phyloP scores from a whole-genome alignment of 1,140 invertebrate species.

The Zaprionus lachaisei region DNA sequence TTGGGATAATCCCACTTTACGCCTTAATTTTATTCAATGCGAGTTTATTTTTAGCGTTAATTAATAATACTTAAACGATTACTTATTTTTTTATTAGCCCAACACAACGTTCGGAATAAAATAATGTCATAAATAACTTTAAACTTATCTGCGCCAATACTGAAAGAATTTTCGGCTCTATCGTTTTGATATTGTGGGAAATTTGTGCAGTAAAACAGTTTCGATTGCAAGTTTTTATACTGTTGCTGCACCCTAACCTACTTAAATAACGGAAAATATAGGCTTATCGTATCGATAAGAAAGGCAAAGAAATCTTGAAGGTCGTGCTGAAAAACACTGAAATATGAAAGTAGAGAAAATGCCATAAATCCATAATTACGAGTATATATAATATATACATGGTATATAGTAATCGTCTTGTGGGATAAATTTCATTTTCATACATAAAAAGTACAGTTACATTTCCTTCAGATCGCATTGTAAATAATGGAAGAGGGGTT shows the following conservation, averaged over 20 bases:
- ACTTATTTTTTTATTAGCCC: neutral
- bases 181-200: conserved; percentile 2
- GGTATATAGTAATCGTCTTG: no score
- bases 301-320: neutral
- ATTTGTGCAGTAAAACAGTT: conserved; percentile 1
- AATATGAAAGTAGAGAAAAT: neutral
- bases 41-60: neutral
- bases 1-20: no score
- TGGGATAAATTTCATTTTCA: neutral
- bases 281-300: neutral
- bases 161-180: neutral
- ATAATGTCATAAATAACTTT: neutral
- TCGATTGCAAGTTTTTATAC: neutral
- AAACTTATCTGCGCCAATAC: neutral
- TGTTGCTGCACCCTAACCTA: neutral
- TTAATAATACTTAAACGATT: neutral
- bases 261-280: neutral
- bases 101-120: neutral
- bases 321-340: neutral
- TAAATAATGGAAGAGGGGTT: neutral
- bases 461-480: neutral
- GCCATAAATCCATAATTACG: neutral
- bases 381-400: no score
- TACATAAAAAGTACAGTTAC: neutral
- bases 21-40: neutral